Base-by-base conservation (phyloP, 37 sponge, comb jelly and placozoan genomes). In the Mnemiopsis leidyi region DNA sequence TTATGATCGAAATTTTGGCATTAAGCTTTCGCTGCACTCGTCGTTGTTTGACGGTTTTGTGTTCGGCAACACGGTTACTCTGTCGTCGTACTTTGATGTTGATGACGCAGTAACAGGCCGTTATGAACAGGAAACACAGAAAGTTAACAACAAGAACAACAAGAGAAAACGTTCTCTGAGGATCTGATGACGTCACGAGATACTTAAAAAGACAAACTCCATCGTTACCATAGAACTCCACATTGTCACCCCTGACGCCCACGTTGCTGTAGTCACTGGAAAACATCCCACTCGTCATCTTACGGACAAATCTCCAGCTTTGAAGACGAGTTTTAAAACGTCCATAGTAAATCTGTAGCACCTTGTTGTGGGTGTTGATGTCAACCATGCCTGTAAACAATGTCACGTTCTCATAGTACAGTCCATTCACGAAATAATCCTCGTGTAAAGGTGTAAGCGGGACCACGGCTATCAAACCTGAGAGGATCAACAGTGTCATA, bases 151-250 rank as follows among this genome's bases (percentile, higher is more conserved):
- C 9, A 77, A 34, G 20, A 9, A 77, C 36, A 32, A 28, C 36
- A 5, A 77, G 79, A 3, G 79, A 77, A 32, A 31, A 77, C 20
- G 33, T 1, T 13, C 33, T 13, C 36, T 77, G 79, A 32, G 79
- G 79, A 77, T 77, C 79, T 13, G 34, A 31, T 20, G 26, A 16
- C 35, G 34, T 2, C 3, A 77, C 79, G 0, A 77, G 36, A 1
- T 34, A 77, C 36, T 77, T 77, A 36, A 77, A 77, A 20, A 77
- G 26, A 32, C 79, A 77, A 28, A 77, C 79, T 20, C 79, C 79
- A 20, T 77, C 79, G 36, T 77, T 77, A 9, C 79, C 79, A 32
- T 77, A 77, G 36, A 77, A 77, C 26, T 32, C 36, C 36, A 77
- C 79, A 13, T 28, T 77, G 16, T 28, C 35, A 13, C 79, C 79